Evolutionary conservation across 2,113 vertebrate genomes (phyloP), one percentile per base, ranked within the genome.

Genomic region (Charina bottae): DNA sequence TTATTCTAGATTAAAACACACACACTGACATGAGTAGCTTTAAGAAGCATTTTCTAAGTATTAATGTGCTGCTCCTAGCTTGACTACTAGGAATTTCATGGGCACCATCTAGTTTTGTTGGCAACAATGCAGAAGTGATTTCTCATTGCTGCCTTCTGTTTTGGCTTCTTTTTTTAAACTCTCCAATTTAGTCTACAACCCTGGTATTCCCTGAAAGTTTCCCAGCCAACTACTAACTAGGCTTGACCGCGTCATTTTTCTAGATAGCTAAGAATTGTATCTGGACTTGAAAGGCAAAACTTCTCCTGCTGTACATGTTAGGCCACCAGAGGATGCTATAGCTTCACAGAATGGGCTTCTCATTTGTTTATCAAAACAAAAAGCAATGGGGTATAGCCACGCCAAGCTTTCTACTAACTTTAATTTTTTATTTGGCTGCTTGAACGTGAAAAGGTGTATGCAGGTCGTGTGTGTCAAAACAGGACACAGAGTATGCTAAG

Each of bases 271-370:
- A n/a, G 68, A 78, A 78, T 21, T 78, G 17, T 21, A 78, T 37
- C 37, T 78, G 17, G 6, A 56, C 10, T 49, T 89, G 28, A 9
- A 24, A 54, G 6, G 6, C n/a, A 90, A 19, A 56, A 24, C 10
- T 4, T 7, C 23, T 64, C 33, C 84, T 42, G n/a, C 46, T 37
- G 15, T 62, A 2, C 28, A 55, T 87, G 9, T 90, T 90, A 6
- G 56, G 60, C 62, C 90, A 87, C 85, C 85, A 87, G 90, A 46
- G 53, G 90, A 42, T n/a, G 24, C 60, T 72, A 33, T 86, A 68
- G 83, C 90, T 87, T 78, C 23, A 55, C 78, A 11, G 53, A 54
- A 33, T n/a, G 19, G 59, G 28, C 33, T 55, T 23, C 12, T 26
- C 4, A 7, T 83, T 42, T 26, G 6, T 62, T 64, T 72, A 4